These are phyloP conservation scores for Disparrhopalites patrizii DNA, from an alignment of 2,888 invertebrate genomes.

Conservation along the genomic window DNA sequence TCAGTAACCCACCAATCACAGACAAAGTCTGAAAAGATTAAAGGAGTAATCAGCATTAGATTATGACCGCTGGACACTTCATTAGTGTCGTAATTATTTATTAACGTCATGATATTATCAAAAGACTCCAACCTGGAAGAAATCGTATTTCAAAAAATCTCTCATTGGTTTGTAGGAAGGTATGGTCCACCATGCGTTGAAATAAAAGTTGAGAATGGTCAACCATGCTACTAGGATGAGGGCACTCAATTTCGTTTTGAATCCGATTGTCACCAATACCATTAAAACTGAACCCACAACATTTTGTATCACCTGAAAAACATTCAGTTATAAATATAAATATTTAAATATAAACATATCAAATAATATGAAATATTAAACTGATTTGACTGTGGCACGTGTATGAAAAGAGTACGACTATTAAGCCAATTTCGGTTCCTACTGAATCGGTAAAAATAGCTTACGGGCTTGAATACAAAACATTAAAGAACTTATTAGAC, in stretches of 20 bases:
- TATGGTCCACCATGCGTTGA: conserved; percentile 98
- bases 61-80: not conserved
- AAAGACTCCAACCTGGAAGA: conserved; percentile 88
- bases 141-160: conserved; percentile 99
- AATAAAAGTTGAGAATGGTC: conserved; percentile 85
- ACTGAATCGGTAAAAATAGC: not conserved
- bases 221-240: conserved; percentile 87
- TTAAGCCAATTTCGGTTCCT: not conserved
- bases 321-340: not conserved
- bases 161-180: conserved; percentile 91
- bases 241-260: conserved; percentile 97
- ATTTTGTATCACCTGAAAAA: conserved; percentile 75
- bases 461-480: not conserved
- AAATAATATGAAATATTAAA: not conserved
- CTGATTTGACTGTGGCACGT: no score
- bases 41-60: not conserved
- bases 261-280: conserved; percentile 93
- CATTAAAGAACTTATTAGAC: not conserved
- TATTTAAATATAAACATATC: not conserved
- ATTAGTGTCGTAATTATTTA: not conserved
- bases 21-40: conserved; percentile 86
- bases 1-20: conserved; percentile 94
- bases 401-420: no score
- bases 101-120: not conserved
- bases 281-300: conserved; percentile 90